Base-by-base conservation (phyloP, 2,113 vertebrate genomes). In the Cryptoleucopteryx plumbea region DNA sequence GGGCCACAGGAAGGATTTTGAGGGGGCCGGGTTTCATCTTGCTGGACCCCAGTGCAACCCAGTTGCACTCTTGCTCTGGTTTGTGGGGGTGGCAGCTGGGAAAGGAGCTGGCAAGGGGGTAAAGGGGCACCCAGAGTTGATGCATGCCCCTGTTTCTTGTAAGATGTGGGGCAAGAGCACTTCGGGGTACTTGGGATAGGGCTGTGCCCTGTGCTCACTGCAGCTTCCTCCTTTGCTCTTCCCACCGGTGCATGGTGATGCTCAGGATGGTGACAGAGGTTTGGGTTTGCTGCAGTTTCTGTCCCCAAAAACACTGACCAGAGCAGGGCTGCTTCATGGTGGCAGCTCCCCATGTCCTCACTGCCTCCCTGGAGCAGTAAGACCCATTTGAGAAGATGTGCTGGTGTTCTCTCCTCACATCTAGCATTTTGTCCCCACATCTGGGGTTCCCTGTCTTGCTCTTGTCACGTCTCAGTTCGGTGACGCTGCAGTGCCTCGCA, bases 11-110 rank as follows among this genome's bases (percentile, higher is more conserved):
- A 72, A 72, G 71, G 75, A 31, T 29, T 78, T 11, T 36, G 42
- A 16, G 56, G 53, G 79, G 40, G 38, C 16, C 6, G 23, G 12
- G 34, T 13, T 74, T 63, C 0, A 2, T 16, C 16, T 21, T 5
- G 19, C 48, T 8, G 74, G 61, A 25, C 14, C n/a, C 43, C 16
- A 16, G 75, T 4, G 43, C 6, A 10, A 25, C 26, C 8, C 4
- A 0, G 73, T 43, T 0, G 0, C 0, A 3, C 31, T 88, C 62
- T 38, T 2, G 0, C 8, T 9, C 65, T 14, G 55, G 9, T 50
- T 66, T 45, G n/a, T n/a, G n/a, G 73, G 56, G 38, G 14, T 38
- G 55, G 56, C 29, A 42, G 25, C 1, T 2, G 34, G 80, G 72
- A 50, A 32, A 25, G 77, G 42, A 67, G 71, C 8, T 34, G 87